Percentiles rank a stretch among this genome's conserved stretches.
Evolutionary conservation across 2,888 invertebrate genomes (phyloP).

Genomic region (Mayetiola destructor): DNA sequence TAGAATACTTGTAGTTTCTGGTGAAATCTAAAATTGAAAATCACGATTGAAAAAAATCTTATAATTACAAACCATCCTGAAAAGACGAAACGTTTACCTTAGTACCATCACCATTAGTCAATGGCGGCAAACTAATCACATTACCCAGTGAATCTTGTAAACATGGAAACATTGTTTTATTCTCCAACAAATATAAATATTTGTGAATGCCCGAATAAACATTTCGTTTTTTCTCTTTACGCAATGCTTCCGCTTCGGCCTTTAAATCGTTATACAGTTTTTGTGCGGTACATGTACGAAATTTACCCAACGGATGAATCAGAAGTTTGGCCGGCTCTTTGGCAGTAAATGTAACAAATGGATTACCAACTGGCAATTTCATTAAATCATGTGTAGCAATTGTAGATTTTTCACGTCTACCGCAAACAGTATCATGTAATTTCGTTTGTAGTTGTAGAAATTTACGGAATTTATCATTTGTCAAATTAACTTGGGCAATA

Average conservation of each 20-base stretch:
- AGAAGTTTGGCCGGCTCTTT: constrained; percentile 45
- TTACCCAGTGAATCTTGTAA: constrained; percentile 46
- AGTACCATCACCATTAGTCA: constrained; percentile 68
- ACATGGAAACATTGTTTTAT: constrained; percentile 58
- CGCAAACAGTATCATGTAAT: constrained; percentile 58
- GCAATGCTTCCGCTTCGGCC: constrained; percentile 60
- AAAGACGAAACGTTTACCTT: constrained; percentile 41
- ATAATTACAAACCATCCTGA: not conserved
- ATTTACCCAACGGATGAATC: constrained; percentile 51
- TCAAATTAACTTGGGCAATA: constrained; percentile 48
- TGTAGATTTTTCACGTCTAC: constrained; percentile 61
- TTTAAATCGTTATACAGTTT: constrained; percentile 53
- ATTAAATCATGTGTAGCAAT: constrained; percentile 71
- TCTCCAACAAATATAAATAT: constrained; percentile 65
- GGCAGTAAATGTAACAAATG: constrained; percentile 53
- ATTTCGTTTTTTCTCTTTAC: constrained; percentile 72
- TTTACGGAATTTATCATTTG: constrained; percentile 49
- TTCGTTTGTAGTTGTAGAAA: constrained; percentile 70
- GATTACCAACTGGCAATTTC: constrained; percentile 33
- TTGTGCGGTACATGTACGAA: constrained; percentile 46
- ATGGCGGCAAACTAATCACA: constrained; percentile 74
- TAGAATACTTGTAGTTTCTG: constrained; percentile 48
- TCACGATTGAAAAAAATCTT: not conserved
- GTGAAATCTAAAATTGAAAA: constrained; percentile 42
- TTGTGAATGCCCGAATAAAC: constrained; percentile 71